phyloP scores from a whole-genome alignment of 2,797 vertebrate species.

The Steatocranus sp. region DNA sequence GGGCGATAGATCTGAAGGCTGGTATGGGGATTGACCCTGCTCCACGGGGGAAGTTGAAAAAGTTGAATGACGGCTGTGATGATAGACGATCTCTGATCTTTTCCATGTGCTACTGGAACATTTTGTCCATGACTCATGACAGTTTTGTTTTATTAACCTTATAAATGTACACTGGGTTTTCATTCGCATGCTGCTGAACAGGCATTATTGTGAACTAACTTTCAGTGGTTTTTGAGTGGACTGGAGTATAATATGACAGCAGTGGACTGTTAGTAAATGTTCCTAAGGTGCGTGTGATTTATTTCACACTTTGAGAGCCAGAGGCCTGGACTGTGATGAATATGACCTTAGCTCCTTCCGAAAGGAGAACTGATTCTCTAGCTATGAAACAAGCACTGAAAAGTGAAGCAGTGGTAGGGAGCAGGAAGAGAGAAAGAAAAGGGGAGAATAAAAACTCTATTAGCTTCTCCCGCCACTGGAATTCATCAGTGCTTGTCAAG shows the following conservation, averaged over 20 bases:
- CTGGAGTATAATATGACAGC: conserved; percentile 41
- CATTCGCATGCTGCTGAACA: conserved; percentile 34
- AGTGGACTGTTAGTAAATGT: conserved; percentile 39
- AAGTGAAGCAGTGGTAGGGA: conserved; percentile 57
- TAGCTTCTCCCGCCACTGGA: conserved; percentile 64
- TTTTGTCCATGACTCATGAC: conserved; percentile 3
- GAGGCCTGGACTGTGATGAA: conserved; percentile 51
- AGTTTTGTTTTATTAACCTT: conserved; percentile 27
- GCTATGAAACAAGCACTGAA: conserved; percentile 50
- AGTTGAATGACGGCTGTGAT: conserved; percentile 17
- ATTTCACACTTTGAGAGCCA: conserved; percentile 48
- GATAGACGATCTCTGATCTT: conserved; percentile 21
- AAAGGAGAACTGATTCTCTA: conserved; percentile 52
- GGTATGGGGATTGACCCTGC: conserved; percentile 1
- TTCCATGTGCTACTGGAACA: conserved; percentile 10
- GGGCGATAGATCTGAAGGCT: background rate
- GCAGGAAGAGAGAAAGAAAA: conserved; percentile 28
- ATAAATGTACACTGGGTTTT: conserved; percentile 8
- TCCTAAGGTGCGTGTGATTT: conserved; percentile 47
- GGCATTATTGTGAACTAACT: conserved; percentile 33
- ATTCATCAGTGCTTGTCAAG: conserved; percentile 73
- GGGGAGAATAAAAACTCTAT: conserved; percentile 59
- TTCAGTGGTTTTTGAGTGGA: conserved; percentile 1
- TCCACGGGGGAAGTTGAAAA: background rate
- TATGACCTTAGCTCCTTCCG: conserved; percentile 53